Evolutionary conservation across 2,797 vertebrate species (phyloP), one percentile per base, ranked within the genome.

Genomic region (Sylvilagus floridanus): DNA sequence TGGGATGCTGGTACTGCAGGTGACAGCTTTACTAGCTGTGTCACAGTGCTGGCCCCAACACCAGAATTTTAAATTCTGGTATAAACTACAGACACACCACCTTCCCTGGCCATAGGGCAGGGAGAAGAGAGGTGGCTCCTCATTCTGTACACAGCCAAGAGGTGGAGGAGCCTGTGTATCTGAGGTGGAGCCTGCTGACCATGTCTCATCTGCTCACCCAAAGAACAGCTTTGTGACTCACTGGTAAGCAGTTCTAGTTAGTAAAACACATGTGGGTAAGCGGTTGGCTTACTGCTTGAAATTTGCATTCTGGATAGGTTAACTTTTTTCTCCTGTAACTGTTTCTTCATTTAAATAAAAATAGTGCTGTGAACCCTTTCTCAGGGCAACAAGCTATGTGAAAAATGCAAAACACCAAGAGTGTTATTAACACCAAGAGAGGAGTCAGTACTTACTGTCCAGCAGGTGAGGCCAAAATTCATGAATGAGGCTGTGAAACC

Each of bases 101-200:
- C 24, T 87, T 91, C 28, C 4, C 22, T 91, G 81, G 73, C n/a
- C 35, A 69, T 4, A 79, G 28, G 84, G 21, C 69, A 87, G 77
- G 89, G 65, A 72, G 60, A 52, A n/a, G 42, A 14, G 32, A 84
- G 26, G 42, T 65, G 30, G 22, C 60, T 89, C 82, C n/a, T 42
- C n/a, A 63, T 78, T 85, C 32, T 63, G 54, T 37, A 65, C 90
- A 90, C 85, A 95, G 47, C 32, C 14, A 14, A 86, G 81, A 91
- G 50, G 16, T 42, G 28, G 42, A 42, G 17, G 76, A 3, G 21
- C 14, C 63, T 50, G 8, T 32, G 10, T 77, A 5, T 84, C 21
- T 60, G 84, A 54, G 32, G 54, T 87, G 68, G 86, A 60, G 19
- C 79, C 7, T 88, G 24, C 75, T 85, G 35, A 60, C 68, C 63